phyloP scores from a whole-genome alignment of 30 jellyfish, hydroid and myxozoan genomes.

The Cassiopea xamachana region DNA sequence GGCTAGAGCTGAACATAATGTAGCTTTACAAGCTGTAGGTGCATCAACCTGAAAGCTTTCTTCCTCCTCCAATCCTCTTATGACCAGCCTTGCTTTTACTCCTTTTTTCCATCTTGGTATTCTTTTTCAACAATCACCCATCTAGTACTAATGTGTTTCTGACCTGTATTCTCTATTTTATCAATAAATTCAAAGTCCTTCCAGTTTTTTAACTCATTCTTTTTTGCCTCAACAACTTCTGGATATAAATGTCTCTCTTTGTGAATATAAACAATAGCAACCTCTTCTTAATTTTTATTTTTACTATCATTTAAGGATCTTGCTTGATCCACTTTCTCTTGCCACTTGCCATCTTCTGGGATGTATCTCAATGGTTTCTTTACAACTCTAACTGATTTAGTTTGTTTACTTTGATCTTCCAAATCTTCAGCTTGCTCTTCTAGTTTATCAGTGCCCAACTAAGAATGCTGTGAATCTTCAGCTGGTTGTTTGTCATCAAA shows the following conservation, averaged over 20 bases:
- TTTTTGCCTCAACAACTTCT: background rate
- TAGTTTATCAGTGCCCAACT: background rate
- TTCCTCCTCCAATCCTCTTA: background rate
- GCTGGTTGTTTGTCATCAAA: background rate
- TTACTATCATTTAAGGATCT: background rate
- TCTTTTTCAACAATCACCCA: background rate
- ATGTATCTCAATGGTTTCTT: background rate
- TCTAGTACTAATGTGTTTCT: background rate
- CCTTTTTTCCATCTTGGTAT: background rate
- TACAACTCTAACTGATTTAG: background rate
- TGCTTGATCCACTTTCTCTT: background rate
- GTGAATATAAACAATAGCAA: background rate
- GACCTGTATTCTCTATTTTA: background rate
- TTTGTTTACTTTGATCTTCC: background rate
- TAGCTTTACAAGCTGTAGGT: background rate
- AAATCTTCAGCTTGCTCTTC: background rate
- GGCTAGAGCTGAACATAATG: too few species aligned
- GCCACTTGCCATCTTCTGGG: background rate
- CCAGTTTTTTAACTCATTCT: background rate
- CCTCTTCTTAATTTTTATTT: background rate
- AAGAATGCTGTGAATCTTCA: background rate
- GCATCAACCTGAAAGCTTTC: background rate
- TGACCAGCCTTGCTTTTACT: background rate
- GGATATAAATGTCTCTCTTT: background rate
- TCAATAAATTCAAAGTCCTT: background rate